Base-by-base conservation (phyloP, 1,140 invertebrate species). In the Metopolophium dirhodum region DNA sequence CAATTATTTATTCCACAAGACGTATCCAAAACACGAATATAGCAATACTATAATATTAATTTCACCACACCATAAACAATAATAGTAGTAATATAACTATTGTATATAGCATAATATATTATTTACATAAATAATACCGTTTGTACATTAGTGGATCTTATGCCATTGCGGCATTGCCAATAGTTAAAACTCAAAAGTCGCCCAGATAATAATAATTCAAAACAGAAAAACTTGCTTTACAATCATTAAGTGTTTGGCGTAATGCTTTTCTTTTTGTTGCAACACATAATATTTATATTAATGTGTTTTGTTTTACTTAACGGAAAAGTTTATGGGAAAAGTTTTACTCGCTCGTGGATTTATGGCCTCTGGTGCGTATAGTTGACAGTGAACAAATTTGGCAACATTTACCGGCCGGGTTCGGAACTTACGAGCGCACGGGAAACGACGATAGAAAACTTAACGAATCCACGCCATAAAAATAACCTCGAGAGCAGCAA, bases 351-450 rank as follows among this genome's bases (percentile, higher is more conserved):
- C 37, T 89, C 87, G 20, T 57, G 49, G 41, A 89, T 89, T 89
- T 89, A 89, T 89, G 35, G 11, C 18, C 35, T 57, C n/a, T 54
- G 51, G 35, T 57, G 35, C 77, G 37, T 68, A 51, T 18, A 86
- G 88, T 57, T 89, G 88, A 89, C 88, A 89, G 88, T 57, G 49
- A 57, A 89, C 49, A 89, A 89, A 89, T 89, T 89, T 89, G 88
- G 88, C 88, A 89, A 57, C 88, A 89, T 89, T 89, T 89, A 89
- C 35, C 88, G 51, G 88, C 20, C 49, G 23, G 8, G 8, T 89
- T 89, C 35, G 4, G 18, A 57, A 35, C 20, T 41, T 26, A 23
- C n/a, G 37, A 37, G 49, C 41, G 49, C 20, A 20, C 26, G 20
- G 30, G 6, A 20, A 87, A 30, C 30, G 49, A 88, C 26, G n/a